These are phyloP conservation scores for Actinostola sp. DNA, from an alignment of 92 coral and sea anemone genomes.

Conservation along the genomic window DNA sequence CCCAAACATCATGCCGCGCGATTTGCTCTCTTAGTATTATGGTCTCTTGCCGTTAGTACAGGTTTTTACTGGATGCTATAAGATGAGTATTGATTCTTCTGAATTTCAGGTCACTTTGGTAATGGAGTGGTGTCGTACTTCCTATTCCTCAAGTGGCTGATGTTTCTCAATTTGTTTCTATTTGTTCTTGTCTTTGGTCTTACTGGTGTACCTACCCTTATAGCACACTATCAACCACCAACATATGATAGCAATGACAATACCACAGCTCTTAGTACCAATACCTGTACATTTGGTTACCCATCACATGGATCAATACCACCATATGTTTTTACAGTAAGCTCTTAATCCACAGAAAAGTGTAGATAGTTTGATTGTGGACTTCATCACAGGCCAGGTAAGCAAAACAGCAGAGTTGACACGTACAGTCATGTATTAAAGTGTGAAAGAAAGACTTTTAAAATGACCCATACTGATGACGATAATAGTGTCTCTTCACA, in stretches of 20 bases:
- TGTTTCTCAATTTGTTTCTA: constrained; percentile 83
- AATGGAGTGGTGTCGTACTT: constrained; percentile 97
- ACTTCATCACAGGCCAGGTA: constrained; percentile 93
- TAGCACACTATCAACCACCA: constrained; percentile 24
- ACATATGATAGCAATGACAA: background rate
- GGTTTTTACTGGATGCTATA: too few relatives aligned
- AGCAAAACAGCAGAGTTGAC: too few relatives aligned
- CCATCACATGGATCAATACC: constrained; percentile 34
- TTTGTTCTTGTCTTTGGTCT: constrained; percentile 85
- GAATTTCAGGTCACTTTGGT: constrained; percentile 94
- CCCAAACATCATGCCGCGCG: too few relatives aligned
- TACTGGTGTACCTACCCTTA: constrained; percentile 75
- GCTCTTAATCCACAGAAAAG: constrained; percentile 27
- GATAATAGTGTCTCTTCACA: too few relatives aligned
- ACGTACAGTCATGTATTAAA: too few relatives aligned
- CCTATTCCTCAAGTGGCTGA: constrained; percentile 92
- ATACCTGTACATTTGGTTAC: constrained; percentile 43
- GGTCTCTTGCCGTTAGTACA: too few relatives aligned
- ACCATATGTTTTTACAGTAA: too few relatives aligned
- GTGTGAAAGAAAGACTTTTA: background rate
- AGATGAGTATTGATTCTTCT: background rate
- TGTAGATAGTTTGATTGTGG: constrained; percentile 55
- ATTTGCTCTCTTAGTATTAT: too few relatives aligned
- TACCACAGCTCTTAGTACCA: constrained; percentile 22
- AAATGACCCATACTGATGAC: too few relatives aligned